Evolutionary conservation across 2,888 invertebrate genomes (phyloP).

Genomic region (Clitarchus hookeri): DNA sequence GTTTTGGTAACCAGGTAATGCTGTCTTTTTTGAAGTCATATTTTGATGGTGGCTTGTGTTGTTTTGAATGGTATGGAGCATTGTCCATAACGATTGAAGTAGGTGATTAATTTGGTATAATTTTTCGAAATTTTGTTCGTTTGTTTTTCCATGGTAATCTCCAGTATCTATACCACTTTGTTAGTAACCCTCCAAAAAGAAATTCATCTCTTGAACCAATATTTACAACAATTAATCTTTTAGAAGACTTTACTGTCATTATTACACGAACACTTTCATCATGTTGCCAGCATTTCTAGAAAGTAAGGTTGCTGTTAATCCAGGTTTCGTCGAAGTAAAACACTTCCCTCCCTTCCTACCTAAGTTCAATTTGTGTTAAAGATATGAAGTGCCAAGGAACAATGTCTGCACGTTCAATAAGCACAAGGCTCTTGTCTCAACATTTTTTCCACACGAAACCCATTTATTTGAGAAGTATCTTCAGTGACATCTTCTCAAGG

Average conservation of each 20-base stretch:
- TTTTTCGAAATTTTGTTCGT: slow-evolving; percentile 10
- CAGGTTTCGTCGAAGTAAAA: background rate
- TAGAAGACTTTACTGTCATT: background rate
- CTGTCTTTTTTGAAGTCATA: slow-evolving; percentile 11
- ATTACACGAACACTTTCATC: background rate
- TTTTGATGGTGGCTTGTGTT: background rate
- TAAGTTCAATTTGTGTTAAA: background rate
- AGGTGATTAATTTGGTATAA: background rate
- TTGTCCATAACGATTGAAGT: background rate
- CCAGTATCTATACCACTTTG: background rate
- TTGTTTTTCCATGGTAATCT: slow-evolving; percentile 17
- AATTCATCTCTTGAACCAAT: background rate
- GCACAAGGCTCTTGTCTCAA: background rate
- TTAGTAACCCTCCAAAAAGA: background rate
- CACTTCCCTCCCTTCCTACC: background rate
- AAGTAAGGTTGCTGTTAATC: background rate
- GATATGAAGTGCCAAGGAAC: background rate
- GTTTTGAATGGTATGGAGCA: background rate
- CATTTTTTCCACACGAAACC: background rate
- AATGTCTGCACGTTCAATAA: background rate
- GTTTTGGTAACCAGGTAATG: background rate
- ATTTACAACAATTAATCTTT: slow-evolving; percentile 19
- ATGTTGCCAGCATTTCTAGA: background rate
- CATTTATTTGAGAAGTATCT: background rate
- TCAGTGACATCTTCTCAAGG: background rate